Conservation (phyloP, 2,888 invertebrate genomes). For the Rhagonycha fulva region DNA sequence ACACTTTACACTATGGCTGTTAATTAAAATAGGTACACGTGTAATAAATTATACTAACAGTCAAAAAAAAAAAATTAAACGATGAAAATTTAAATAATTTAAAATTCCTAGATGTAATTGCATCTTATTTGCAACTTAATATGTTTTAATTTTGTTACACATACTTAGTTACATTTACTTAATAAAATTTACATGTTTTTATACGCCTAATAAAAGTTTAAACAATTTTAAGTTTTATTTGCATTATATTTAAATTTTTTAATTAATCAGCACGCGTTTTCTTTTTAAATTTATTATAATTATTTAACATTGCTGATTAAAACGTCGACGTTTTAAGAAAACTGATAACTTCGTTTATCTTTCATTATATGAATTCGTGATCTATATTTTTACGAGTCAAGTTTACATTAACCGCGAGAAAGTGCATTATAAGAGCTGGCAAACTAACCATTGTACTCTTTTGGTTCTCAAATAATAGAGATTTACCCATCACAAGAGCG, state of each 20-base stretch:
- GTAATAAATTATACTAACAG: background rate
- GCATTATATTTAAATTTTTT: background rate
- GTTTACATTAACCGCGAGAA: background rate
- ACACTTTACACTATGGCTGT: background rate
- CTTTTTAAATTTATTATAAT: background rate
- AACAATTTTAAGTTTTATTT: background rate
- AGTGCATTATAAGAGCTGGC: background rate
- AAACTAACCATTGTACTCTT: too few species aligned
- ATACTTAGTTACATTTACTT: background rate
- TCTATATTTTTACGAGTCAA: background rate
- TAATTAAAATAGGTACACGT: background rate
- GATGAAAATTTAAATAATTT: background rate
- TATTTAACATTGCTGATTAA: background rate
- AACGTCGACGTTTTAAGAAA: background rate
- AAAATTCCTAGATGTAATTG: background rate
- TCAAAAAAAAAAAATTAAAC: background rate
- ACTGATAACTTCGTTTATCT: background rate
- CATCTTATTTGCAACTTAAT: background rate
- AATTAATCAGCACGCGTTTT: background rate
- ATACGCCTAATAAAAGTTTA: background rate
- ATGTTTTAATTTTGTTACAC: background rate
- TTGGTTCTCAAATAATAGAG: too few species aligned
- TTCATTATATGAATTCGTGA: background rate
- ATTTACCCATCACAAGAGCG: too few species aligned
- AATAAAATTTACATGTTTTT: background rate